phyloP scores from a whole-genome alignment of 2,888 invertebrate genomes.

The Lasioglossum figueresi region DNA sequence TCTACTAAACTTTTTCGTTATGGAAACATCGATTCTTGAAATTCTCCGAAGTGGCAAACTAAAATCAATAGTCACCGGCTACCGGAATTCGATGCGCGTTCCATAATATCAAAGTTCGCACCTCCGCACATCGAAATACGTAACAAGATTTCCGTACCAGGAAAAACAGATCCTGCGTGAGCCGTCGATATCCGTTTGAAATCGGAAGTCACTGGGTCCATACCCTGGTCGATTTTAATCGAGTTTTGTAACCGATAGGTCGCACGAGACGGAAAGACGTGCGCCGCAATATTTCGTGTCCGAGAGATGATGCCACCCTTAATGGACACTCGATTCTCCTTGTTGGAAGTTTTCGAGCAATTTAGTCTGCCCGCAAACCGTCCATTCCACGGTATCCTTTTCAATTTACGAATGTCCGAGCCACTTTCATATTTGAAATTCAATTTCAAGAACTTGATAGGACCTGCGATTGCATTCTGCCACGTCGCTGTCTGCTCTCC shows the following conservation, averaged over 20 bases:
- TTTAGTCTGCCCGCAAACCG: background rate
- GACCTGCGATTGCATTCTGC: background rate
- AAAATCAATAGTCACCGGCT: background rate
- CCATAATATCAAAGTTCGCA: background rate
- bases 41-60: background rate
- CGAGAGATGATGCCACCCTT: background rate
- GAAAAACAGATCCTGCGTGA: background rate
- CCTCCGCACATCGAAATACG: background rate
- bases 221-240: background rate
- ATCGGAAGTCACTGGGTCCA: background rate
- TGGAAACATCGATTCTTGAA: background rate
- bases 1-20: background rate
- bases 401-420: conserved; percentile 6
- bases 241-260: background rate
- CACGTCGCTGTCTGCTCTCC: background rate
- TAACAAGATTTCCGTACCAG: background rate
- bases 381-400: background rate
- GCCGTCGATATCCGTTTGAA: background rate
- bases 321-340: background rate
- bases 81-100: background rate
- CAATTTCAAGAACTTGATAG: conserved; percentile 2
- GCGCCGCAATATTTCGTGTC: background rate
- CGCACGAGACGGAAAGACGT: background rate
- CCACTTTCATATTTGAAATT: conserved; percentile 1
- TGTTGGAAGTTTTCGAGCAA: background rate